A percentile compares a stretch with the other conserved stretches of the same genome.
These are phyloP conservation scores for Chloebia gouldiae DNA, from an alignment of 2,113 vertebrate genomes.

Conservation along the genomic window DNA sequence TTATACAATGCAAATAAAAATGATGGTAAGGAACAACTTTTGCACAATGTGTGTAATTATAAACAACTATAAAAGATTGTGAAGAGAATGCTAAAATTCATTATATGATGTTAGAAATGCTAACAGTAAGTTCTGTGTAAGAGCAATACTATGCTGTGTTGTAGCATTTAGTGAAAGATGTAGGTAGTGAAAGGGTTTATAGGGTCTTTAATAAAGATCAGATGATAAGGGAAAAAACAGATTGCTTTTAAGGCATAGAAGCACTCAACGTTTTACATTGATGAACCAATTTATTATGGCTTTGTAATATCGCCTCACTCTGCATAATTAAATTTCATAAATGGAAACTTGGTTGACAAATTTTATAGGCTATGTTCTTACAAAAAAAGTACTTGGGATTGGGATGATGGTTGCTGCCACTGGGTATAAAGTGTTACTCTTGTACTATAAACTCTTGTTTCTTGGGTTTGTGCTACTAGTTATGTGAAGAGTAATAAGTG, in stretches of 20 bases:
- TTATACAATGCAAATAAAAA: slow-evolving; percentile 84
- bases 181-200: neutral
- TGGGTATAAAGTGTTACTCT: neutral
- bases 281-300: neutral
- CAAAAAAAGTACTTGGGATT: neutral
- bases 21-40: slow-evolving; percentile 76
- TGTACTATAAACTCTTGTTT: neutral
- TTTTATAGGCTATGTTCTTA: neutral
- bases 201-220: neutral
- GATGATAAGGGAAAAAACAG: neutral
- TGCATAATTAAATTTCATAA: neutral
- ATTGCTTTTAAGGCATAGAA: neutral
- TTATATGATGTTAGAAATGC: neutral
- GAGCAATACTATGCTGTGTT: neutral
- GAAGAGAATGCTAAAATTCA: neutral
- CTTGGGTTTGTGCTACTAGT: neutral
- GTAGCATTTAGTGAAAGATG: neutral
- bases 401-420: neutral
- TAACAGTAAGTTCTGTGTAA: neutral
- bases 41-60: neutral
- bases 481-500: neutral
- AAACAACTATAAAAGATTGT: neutral
- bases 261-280: neutral
- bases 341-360: neutral
- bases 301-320: neutral